Percentiles rank a stretch among this genome's conserved stretches.
Conservation (phyloP, 2,797 vertebrate genomes). For the Bucorvus abyssinicus region DNA sequence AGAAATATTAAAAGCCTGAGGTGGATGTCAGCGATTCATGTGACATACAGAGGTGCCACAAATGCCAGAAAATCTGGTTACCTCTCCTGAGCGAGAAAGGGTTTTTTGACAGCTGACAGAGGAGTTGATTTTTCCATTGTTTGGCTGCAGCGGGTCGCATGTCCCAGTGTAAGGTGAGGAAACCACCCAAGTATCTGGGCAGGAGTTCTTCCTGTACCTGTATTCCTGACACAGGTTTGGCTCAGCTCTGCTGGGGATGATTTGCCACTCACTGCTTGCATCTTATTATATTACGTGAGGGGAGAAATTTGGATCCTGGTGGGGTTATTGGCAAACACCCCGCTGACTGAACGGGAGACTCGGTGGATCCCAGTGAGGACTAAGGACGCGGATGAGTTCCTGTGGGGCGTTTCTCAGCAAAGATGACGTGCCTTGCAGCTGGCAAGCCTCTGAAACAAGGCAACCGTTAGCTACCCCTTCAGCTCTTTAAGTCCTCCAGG, state of each 20-base stretch:
- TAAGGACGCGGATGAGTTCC: not conserved
- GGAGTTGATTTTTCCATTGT: not conserved
- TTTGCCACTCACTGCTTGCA: not conserved
- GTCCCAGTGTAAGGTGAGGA: not conserved
- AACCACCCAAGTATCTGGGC: not conserved
- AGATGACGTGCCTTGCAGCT: not conserved
- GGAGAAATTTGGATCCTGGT: not conserved
- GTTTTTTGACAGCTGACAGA: not conserved
- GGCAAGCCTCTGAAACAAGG: not conserved
- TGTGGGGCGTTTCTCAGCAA: constrained; percentile 14
- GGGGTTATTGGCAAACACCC: not conserved
- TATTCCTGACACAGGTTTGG: not conserved
- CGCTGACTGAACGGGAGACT: not conserved
- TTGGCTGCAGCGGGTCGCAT: not conserved
- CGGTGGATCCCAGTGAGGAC: not conserved
- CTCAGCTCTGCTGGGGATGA: not conserved
- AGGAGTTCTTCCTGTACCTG: not conserved
- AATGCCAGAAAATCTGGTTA: not conserved
- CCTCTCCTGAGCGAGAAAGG: not conserved
- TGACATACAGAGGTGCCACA: not conserved
- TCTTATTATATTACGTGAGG: not conserved
- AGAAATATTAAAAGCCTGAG: constrained; percentile 7
- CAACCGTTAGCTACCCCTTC: not conserved
- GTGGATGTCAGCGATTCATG: not conserved
- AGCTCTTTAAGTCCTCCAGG: not conserved